A percentile compares a stretch with the other conserved stretches of the same genome.
Evolutionary conservation across 1,140 invertebrate species (phyloP).

Genomic region (Wasmannia auropunctata): DNA sequence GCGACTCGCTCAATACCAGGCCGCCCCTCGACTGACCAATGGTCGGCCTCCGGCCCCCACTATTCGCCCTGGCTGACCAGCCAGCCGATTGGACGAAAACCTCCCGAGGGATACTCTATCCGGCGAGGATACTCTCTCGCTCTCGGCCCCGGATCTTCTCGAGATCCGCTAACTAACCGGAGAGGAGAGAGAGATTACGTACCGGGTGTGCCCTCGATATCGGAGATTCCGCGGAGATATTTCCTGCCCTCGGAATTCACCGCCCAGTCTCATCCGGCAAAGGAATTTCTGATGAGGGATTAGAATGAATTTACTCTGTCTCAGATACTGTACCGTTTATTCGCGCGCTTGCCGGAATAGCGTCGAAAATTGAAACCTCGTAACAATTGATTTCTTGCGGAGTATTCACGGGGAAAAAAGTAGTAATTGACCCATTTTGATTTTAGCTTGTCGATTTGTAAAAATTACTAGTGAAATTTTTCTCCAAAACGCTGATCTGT

Average conservation of each 20-base stretch:
- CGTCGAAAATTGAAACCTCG: slow-evolving; percentile 1
- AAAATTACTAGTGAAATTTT: not conserved
- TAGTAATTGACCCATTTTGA: not conserved
- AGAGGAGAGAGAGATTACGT: slow-evolving; percentile 79
- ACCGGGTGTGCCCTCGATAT: slow-evolving; percentile 78
- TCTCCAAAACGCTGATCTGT: not conserved
- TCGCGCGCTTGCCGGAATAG: slow-evolving; percentile 47
- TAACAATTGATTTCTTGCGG: slow-evolving; percentile 63
- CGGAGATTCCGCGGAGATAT: slow-evolving; percentile 52
- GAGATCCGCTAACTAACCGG: slow-evolving; percentile 83
- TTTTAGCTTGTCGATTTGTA: not conserved
- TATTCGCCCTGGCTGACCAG: slow-evolving; percentile 79
- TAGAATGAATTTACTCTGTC: slow-evolving; percentile 69
- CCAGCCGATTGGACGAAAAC: slow-evolving; percentile 82
- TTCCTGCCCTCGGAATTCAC: slow-evolving; percentile 53
- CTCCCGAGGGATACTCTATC: slow-evolving; percentile 83
- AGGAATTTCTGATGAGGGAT: slow-evolving; percentile 72
- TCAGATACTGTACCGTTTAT: slow-evolving; percentile 63
- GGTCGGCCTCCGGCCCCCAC: slow-evolving; percentile 81
- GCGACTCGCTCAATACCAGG: slow-evolving; percentile 83
- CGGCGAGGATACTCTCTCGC: slow-evolving; percentile 74
- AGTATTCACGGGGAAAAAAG: not conserved
- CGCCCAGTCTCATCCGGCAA: slow-evolving; percentile 63
- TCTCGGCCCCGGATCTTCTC: slow-evolving; percentile 76
- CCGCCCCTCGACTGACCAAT: slow-evolving; percentile 84